phyloP scores from a whole-genome alignment of 2,113 vertebrate genomes.

The Elephas maximus region DNA sequence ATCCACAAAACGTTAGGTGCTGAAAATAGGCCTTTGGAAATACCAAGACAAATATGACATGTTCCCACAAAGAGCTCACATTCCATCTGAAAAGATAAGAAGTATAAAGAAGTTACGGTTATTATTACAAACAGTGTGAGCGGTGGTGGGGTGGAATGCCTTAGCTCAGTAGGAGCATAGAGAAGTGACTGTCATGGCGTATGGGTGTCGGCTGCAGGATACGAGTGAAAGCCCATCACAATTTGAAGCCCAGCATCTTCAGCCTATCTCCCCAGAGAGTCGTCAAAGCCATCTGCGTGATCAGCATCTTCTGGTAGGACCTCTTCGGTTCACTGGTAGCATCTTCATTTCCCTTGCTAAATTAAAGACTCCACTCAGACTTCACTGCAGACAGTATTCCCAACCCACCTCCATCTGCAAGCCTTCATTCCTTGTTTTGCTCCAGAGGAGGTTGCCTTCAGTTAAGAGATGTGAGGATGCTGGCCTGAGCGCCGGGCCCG shows the following conservation, averaged over 20 bases:
- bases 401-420: constrained; percentile 16
- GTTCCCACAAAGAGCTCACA: neutral
- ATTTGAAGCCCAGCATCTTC: neutral
- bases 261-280: neutral
- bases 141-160: neutral
- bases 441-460: constrained; percentile 57
- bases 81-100: neutral
- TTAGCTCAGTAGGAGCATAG: neutral
- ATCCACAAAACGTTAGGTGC: neutral
- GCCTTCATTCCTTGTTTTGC: neutral
- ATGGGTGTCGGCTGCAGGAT: fast-evolving
- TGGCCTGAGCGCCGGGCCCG: constrained; percentile 49
- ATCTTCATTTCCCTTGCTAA: neutral
- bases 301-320: neutral
- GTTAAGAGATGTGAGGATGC: constrained; percentile 54
- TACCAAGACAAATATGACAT: neutral
- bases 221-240: neutral
- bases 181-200: neutral
- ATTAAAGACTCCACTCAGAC: neutral
- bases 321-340: neutral
- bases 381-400: neutral
- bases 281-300: neutral
- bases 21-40: constrained; percentile 18
- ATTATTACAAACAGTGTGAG: neutral
- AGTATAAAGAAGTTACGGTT: neutral